Evolutionary conservation across 2,888 invertebrate species (phyloP), one percentile per base, ranked within the genome.

Genomic region (Hofmannophila pseudospretella): DNA sequence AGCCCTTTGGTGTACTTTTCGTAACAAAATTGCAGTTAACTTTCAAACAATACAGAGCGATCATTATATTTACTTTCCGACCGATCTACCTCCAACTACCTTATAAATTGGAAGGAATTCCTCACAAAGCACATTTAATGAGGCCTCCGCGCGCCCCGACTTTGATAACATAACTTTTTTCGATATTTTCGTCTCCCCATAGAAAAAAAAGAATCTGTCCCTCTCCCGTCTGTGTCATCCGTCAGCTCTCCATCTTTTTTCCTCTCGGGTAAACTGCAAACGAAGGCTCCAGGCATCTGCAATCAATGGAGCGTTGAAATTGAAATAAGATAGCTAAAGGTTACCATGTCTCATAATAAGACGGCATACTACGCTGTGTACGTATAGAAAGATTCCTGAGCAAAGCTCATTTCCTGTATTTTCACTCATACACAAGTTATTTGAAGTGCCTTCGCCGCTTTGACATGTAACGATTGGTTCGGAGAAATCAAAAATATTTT

Each of bases 281-380:
- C 70, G 72, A 67, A 70, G 65, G 69, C 72, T 69, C 65, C 64
- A 69, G 75, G 79, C 77, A 78, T 82, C 82, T 84, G 82, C 79
- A 85, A 78, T 81, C 84, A 85, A 85, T 86, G 84, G 78, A 78
- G 78, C 84, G 85, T 75, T 77, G 67, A 81, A 85, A 84, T 85
- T 85, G 82, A 79, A 84, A 82, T 82, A 80, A 81, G 82, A 84
- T 81, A 76, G 72, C 78, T 65, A 60, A 62, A 77, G 75, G 71
- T 74, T n/a, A 23, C 23, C 71, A 59, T 69, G 65, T 63, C 61
- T 74, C 71, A 68, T 76, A 80, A 77, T 73, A 76, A 71, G 70
- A 59, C 60, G 51, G 59, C 42, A 36, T 42, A 41, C 39, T 43
- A 49, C 49, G 48, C 41, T 49, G 56, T 49, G 58, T 62, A 54